Evolutionary conservation across 1,140 invertebrate genomes (phyloP).

Genomic region (Drosophila burlai): DNA sequence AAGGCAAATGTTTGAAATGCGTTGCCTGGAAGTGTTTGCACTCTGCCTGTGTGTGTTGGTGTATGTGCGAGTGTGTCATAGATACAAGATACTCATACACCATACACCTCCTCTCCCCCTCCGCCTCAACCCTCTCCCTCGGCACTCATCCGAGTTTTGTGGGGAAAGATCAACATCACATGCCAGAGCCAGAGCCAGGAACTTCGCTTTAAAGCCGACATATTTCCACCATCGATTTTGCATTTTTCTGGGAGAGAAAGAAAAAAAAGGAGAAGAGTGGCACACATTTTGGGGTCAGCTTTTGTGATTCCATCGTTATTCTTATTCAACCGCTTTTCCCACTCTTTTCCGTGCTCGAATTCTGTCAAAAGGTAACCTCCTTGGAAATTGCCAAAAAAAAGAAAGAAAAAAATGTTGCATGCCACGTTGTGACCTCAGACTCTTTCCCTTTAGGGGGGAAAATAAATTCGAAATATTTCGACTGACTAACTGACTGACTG

Average conservation of each 20-base stretch:
- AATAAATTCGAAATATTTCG: neutral
- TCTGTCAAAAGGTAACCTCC: slow-evolving; percentile 60
- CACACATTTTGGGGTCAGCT: slow-evolving; percentile 34
- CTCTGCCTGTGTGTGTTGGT: slow-evolving; percentile 17
- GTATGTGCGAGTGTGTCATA: slow-evolving; percentile 52
- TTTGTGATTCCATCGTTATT: slow-evolving; percentile 33
- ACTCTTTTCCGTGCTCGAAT: slow-evolving; percentile 32
- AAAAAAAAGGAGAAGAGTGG: neutral
- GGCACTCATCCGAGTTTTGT: slow-evolving; percentile 11
- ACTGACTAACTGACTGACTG: slow-evolving; percentile 36
- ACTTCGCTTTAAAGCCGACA: slow-evolving; percentile 46
- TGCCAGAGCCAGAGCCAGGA: slow-evolving; percentile 1
- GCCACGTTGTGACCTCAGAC: slow-evolving; percentile 49
- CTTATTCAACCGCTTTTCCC: slow-evolving; percentile 26
- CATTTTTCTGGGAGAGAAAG: slow-evolving; percentile 49
- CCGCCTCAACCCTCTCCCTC: neutral
- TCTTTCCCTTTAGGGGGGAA: neutral
- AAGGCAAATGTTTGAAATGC: slow-evolving; percentile 59
- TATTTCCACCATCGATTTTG: slow-evolving; percentile 60
- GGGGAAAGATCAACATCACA: slow-evolving; percentile 41
- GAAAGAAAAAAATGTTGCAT: slow-evolving; percentile 32
- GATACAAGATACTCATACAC: slow-evolving; percentile 34
- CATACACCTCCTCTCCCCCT: neutral
- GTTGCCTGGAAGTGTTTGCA: slow-evolving; percentile 61
- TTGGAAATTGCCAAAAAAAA: slow-evolving; percentile 36